Evolutionary conservation across 2,888 invertebrate genomes (phyloP), one percentile per base, ranked within the genome.

Genomic region (Dryobotodes eremita): DNA sequence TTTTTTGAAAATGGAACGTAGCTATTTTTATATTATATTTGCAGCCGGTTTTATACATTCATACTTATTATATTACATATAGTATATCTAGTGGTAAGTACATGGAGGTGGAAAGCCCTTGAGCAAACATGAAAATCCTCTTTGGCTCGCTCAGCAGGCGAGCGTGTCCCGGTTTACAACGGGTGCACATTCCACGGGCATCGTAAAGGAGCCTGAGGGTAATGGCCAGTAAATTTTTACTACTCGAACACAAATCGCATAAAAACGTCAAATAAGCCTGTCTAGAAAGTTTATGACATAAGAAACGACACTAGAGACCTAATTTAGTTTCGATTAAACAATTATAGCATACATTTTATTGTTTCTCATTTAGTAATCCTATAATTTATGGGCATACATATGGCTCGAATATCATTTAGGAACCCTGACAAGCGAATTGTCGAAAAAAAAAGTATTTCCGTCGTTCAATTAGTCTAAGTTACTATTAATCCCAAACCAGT

Each of bases 171-270:
- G 84, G 88, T 91, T 91, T 90, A 90, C 91, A 89, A 82, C 92
- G 89, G 90, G 88, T 87, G 90, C 91, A 89, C 89, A 87, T 85
- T 87, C 87, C 84, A 82, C 80, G 80, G 79, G 82, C 85, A 85
- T 93, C 93, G 92, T 94, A 94, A 94, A 93, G 89, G 84, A 89
- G 84, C 87, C 91, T 83, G 87, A 73, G 85, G 82, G 92, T 91
- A 92, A 94, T 89, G 88, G 90, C 87, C 89, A 92, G 88, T 93
- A 93, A 91, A 92, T 90, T 92, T 94, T 94, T 94, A 94, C 92
- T 88, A 87, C 92, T 88, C 86, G 82, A 90, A 91, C 92, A 91
- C 89, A 92, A 90, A 90, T 90, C 89, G 83, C 90, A 91, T 92
- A 92, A 92, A 92, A 88, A 89, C 89, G 87, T 84, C 91, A 91